Conservation (phyloP, 2,113 vertebrate species). For the Hirundichthys speculiger region DNA sequence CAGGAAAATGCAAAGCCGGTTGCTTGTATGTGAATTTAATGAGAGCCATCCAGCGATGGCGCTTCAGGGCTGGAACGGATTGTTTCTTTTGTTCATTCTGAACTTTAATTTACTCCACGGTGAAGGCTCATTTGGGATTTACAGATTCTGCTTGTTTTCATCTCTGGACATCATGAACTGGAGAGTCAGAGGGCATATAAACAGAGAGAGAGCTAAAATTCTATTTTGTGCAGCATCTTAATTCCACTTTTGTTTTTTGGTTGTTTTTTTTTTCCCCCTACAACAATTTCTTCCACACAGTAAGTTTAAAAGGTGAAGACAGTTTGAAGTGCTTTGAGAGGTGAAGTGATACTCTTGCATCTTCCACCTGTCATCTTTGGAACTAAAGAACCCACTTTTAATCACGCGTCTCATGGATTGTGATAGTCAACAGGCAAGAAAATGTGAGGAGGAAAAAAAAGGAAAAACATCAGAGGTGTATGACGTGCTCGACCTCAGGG, state of each 20-base stretch:
- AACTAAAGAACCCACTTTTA: no score
- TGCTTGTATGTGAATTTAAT: conserved; percentile 52
- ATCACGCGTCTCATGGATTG: no score
- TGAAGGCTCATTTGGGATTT: conserved; percentile 56
- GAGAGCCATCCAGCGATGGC: conserved; percentile 40
- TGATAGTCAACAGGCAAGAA: no score
- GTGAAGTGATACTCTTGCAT: no score
- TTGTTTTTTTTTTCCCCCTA: conserved; percentile 15
- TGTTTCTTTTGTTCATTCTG: conserved; percentile 51
- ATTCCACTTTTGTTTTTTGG: conserved; percentile 18
- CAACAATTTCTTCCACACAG: no score
- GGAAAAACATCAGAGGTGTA: no score
- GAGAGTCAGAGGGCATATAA: conserved; percentile 60
- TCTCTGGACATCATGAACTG: conserved; percentile 49
- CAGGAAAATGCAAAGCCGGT: conserved; percentile 55
- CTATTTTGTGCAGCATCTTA: conserved; percentile 3
- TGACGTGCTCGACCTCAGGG: no score
- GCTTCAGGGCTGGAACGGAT: conserved; percentile 40
- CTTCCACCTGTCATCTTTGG: no score
- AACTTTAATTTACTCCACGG: conserved; percentile 64
- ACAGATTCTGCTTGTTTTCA: conserved; percentile 36
- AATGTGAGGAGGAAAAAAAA: no score
- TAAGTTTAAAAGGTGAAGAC: no score
- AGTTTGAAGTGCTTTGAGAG: no score
- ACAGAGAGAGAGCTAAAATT: conserved; percentile 33